Evolutionary conservation across 2,113 vertebrate species (phyloP).

Genomic region (Glaucidium brasilianum): DNA sequence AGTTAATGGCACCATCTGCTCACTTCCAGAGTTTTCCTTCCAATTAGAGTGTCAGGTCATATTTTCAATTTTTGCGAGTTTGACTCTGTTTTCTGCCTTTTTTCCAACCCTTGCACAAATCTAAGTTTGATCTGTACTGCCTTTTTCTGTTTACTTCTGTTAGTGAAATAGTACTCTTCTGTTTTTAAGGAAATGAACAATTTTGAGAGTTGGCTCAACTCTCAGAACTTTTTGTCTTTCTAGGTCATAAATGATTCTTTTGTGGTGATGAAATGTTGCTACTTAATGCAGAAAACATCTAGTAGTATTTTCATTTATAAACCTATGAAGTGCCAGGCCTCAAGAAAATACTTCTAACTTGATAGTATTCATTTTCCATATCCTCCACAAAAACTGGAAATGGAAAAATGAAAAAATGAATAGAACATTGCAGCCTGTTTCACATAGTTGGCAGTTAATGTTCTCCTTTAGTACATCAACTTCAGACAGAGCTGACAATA

Average conservation of each 20-base stretch:
- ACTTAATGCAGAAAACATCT: background rate
- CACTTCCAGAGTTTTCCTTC: background rate
- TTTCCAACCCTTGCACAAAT: background rate
- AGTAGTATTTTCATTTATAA: background rate
- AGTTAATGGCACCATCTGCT: slow-evolving; percentile 52
- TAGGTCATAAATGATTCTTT: background rate
- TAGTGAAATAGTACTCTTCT: background rate
- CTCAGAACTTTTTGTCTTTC: background rate
- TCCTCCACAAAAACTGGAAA: background rate
- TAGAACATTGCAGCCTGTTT: background rate
- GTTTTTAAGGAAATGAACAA: background rate
- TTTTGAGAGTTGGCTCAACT: background rate
- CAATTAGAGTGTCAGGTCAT: background rate
- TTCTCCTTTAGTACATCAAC: background rate
- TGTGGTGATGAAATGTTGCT: background rate
- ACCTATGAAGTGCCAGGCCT: background rate
- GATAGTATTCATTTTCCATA: background rate
- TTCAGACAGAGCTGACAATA: background rate
- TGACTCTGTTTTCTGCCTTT: background rate
- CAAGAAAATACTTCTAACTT: background rate
- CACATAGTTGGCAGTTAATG: background rate
- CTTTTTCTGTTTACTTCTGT: background rate
- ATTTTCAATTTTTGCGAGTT: background rate
- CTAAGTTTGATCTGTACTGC: background rate
- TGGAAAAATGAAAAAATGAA: background rate